Evolutionary conservation across 2,113 vertebrate genomes (phyloP), one percentile per base, ranked within the genome.

Genomic region (Nycticryphes semicollaris): DNA sequence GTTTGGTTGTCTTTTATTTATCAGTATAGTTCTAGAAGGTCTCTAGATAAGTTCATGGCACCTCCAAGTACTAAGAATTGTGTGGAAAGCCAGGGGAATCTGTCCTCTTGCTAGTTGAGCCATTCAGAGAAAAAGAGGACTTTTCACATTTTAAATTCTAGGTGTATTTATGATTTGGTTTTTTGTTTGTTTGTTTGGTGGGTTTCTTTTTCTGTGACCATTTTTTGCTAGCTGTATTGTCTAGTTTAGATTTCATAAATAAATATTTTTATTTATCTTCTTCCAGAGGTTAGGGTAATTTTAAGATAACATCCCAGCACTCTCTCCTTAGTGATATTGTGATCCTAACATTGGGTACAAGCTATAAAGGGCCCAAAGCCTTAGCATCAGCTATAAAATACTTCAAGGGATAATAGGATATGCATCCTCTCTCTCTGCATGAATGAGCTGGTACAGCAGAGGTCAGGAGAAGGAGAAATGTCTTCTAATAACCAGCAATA

Each of bases 401-500:
- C 45, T 84, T 91, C 62, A 85, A 76, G 66, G 48, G 53, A 84
- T 95, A 96, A 96, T 91, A 86, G 78, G 74, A 94, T 95, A 37
- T 79, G 81, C 94, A 94, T 95, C 84, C 69, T 82, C 94, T 91
- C 82, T 96, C 94, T 91, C 95, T 93, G 89, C 96, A 96, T 89
- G 95, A 93, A 78, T 79, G 77, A 96, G 84, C 95, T n/a, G 5
- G 16, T 22, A 11, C 56, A 0, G 5, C 81, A 66, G 91, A 94
- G 96, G 95, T 97, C 93, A 76, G 81, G 68, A 91, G 94, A 95
- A 97, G 96, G 95, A 97, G 87, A 97, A 50, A 64, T 60, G 74
- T 60, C 93, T 94, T 75, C 92, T 51, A 89, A 93, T 28, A 94
- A 64, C 76, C 69, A 78, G 66, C 21, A 89, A 48, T 31, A 48